Base-by-base conservation (phyloP, 2,888 invertebrate genomes). In the Synergus gifuensis region DNA sequence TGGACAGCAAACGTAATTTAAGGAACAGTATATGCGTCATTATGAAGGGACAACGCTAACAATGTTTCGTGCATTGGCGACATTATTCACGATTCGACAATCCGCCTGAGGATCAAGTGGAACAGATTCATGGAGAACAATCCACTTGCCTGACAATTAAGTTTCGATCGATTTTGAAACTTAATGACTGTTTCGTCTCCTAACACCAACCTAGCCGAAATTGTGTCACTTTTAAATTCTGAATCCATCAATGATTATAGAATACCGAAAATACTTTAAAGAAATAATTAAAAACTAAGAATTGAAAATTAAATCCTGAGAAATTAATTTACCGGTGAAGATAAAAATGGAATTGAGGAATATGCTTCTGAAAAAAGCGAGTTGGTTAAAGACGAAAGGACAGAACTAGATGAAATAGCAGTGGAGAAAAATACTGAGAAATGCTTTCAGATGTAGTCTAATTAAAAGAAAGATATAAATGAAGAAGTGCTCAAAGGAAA, bases 41-140 rank as follows among this genome's bases (percentile, higher is more conserved):
- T 91, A 90, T 87, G 88, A 85, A 86, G 88, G 89, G 90, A 89
- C 87, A 86, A 86, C 84, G 87, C 86, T 86, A 87, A 88, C 86
- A 89, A 84, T 85, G 85, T 86, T 86, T 86, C 85, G 87, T 87
- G 85, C 85, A 82, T 83, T 81, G 85, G 83, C 83, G 85, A 86
- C 85, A 88, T 89, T 89, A 89, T 87, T 89, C 87, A 80, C 87
- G 82, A 85, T 80, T 73, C 16, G 36, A n/a, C 54, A 49, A 73
- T 73, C 36, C 54, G 54, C 49, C 73, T 73, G 54, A 73, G 54
- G 73, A 54, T 54, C 12, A 28, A n/a, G n/a, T 40, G 73, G 28
- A 67, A 44, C 16, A 73, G 73, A 73, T 73, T 73, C 54, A 73
- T 54, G 36, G 54, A 14, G n/a, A 54, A 54, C 36, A 54, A n/a